These are phyloP conservation scores for Talpa occidentalis DNA, from an alignment of 2,113 vertebrate genomes.

Conservation along the genomic window DNA sequence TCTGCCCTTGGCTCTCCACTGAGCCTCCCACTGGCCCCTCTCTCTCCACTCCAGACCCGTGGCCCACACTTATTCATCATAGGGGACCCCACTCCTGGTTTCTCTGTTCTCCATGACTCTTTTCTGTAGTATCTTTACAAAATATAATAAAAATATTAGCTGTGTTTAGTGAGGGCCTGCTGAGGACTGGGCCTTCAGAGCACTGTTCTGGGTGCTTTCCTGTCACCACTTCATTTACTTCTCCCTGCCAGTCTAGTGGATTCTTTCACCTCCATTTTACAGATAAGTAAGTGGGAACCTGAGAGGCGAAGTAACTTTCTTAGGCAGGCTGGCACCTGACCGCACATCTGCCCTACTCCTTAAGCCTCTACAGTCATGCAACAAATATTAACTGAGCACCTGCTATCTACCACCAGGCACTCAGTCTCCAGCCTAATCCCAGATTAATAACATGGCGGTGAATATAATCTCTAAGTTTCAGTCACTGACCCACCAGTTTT, in stretches of 20 bases:
- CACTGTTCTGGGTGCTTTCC: background rate
- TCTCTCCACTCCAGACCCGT: background rate
- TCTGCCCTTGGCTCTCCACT: background rate
- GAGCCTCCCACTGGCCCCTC: background rate
- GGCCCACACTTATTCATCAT: no score
- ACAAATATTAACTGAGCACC: background rate
- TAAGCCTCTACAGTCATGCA: background rate
- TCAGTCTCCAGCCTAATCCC: background rate
- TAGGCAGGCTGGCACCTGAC: no score
- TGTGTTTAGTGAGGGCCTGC: background rate
- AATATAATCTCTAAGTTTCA: slow-evolving; percentile 5
- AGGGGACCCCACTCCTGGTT: no score
- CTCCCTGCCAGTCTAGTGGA: background rate
- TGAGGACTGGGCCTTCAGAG: background rate
- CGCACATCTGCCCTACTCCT: background rate
- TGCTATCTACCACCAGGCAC: background rate
- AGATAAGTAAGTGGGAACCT: background rate
- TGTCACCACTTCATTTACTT: background rate
- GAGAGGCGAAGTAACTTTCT: background rate
- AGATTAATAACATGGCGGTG: background rate
- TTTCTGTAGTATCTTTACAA: background rate
- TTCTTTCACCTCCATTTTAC: background rate
- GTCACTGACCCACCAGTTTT: no score
- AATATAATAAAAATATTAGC: background rate
- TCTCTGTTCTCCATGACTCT: background rate